Percentiles rank a stretch among this genome's conserved stretches.
Evolutionary conservation across 2,113 vertebrate species (phyloP).

Genomic region (Sapayoa aenigma): DNA sequence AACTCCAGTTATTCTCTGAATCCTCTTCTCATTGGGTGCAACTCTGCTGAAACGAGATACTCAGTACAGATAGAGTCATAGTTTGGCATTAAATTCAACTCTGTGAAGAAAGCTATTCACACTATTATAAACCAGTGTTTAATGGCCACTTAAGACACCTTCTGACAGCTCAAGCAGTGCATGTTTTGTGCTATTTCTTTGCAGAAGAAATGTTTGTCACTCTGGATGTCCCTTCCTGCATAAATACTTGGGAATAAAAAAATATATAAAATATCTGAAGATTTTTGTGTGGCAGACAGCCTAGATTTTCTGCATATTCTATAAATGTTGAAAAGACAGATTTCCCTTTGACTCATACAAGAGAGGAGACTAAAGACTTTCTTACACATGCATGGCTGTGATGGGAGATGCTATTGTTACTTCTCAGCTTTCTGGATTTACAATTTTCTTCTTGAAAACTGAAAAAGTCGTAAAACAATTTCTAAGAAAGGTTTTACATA

Average conservation of each 20-base stretch:
- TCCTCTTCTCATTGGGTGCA: background rate
- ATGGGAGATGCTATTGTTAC: background rate
- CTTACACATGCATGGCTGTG: background rate
- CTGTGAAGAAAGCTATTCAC: background rate
- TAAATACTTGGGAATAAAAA: background rate
- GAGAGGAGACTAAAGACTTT: background rate
- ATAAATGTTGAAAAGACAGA: background rate
- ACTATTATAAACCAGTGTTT: background rate
- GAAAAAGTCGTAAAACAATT: background rate
- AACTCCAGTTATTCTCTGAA: background rate
- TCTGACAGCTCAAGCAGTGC: background rate
- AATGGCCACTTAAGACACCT: background rate
- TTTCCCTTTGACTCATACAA: background rate
- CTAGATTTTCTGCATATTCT: background rate
- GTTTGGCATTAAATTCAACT: background rate
- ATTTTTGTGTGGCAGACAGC: background rate
- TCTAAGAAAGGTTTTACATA: background rate
- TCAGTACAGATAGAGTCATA: background rate
- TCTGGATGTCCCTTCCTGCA: background rate
- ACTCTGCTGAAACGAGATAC: background rate
- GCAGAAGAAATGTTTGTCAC: background rate
- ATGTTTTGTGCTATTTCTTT: background rate
- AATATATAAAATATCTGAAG: background rate
- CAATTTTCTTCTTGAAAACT: background rate
- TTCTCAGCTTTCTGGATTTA: background rate